A percentile compares a stretch with the other conserved stretches of the same genome.
phyloP scores from a whole-genome alignment of 2,797 vertebrate genomes.

The Alfaro cultratus region DNA sequence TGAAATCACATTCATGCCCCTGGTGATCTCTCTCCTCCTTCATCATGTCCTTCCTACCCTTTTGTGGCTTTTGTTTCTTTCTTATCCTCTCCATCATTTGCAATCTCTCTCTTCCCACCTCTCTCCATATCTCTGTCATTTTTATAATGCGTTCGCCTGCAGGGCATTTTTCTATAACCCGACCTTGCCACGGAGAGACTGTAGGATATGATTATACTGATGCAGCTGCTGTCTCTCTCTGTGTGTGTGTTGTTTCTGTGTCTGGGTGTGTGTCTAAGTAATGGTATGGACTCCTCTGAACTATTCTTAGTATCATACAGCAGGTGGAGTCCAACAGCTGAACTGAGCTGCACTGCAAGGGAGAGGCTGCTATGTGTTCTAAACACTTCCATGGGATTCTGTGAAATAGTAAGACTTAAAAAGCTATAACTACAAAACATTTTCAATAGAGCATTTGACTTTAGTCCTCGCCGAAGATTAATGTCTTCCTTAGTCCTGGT shows the following conservation, averaged over 20 bases:
- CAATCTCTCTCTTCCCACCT: slow-evolving; percentile 1
- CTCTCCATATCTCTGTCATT: slow-evolving; percentile 28
- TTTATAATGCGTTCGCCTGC: slow-evolving; percentile 63
- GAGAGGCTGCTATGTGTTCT: slow-evolving; percentile 25
- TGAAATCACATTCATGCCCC: slow-evolving; percentile 50
- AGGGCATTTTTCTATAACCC: slow-evolving; percentile 56
- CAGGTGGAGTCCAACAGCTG: slow-evolving; percentile 62
- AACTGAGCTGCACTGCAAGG: slow-evolving; percentile 38
- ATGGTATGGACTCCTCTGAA: slow-evolving; percentile 40
- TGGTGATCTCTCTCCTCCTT: slow-evolving; percentile 36
- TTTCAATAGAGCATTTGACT: neutral
- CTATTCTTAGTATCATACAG: slow-evolving; percentile 51
- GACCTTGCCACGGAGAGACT: slow-evolving; percentile 61
- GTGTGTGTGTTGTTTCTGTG: slow-evolving; percentile 24
- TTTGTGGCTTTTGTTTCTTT: slow-evolving; percentile 40
- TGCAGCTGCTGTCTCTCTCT: slow-evolving; percentile 37
- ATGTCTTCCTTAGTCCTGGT: neutral
- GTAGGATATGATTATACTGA: slow-evolving; percentile 67
- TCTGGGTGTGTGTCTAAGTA: slow-evolving; percentile 9
- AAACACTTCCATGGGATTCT: neutral
- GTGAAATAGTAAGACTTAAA: neutral
- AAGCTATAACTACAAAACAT: neutral
- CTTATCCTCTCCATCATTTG: slow-evolving; percentile 32
- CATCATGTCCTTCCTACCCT: slow-evolving; percentile 33
- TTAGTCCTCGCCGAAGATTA: neutral